Percentiles rank a stretch among this genome's conserved stretches.
Conservation (phyloP, 2,113 vertebrate species). For the Synchiropus splendidus region DNA sequence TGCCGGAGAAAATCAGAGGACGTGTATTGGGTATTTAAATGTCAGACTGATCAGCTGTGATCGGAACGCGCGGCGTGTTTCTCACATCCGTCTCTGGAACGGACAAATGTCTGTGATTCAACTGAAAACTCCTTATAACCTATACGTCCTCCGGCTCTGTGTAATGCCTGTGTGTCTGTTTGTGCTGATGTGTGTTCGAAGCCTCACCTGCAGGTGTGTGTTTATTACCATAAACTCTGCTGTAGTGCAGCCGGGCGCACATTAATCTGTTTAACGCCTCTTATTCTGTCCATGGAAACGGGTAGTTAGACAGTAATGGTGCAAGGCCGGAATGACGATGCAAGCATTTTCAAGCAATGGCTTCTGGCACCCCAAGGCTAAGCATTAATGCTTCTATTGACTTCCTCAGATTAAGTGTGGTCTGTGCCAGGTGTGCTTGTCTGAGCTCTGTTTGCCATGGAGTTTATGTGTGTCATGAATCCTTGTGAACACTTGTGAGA, state of each 20-base stretch:
- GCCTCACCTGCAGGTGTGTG: conserved; percentile 10
- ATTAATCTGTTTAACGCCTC: conserved; percentile 50
- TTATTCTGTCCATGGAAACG: conserved; percentile 47
- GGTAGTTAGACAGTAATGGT: conserved; percentile 50
- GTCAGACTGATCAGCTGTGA: not conserved
- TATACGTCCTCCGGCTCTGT: not conserved
- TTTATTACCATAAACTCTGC: conserved; percentile 31
- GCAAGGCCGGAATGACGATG: conserved; percentile 43
- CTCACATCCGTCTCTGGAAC: no score
- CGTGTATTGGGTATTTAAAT: conserved; percentile 9
- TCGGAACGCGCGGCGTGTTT: no score
- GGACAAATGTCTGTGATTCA: no score
- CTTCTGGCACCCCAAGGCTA: conserved; percentile 46
- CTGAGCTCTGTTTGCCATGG: conserved; percentile 13
- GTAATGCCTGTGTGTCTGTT: not conserved
- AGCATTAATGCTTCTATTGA: conserved; percentile 39
- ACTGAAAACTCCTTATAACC: no score
- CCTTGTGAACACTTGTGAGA: conserved; percentile 7
- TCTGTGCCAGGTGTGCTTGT: no score
- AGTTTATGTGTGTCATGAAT: conserved; percentile 5
- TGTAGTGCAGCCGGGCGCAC: conserved; percentile 39
- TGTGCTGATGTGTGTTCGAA: not conserved
- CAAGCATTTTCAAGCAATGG: conserved; percentile 41
- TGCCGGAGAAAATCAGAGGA: conserved; percentile 13
- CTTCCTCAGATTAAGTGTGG: conserved; percentile 30